Percentiles rank a stretch among this genome's conserved stretches.
Conservation (phyloP, 2,888 invertebrate species). For the Podabrus alpinus region DNA sequence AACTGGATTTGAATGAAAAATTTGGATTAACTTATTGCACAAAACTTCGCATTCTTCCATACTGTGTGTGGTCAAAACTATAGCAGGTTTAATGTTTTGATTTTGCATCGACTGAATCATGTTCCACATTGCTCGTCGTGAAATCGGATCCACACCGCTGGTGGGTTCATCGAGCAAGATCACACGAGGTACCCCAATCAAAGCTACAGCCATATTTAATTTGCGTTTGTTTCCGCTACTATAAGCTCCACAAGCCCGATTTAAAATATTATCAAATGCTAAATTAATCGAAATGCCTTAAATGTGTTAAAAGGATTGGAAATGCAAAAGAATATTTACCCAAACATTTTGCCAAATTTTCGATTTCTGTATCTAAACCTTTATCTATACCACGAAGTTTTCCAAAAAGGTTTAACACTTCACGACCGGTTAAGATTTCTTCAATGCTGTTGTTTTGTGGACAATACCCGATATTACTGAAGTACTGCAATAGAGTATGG, state of each 20-base stretch:
- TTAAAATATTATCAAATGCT: conserved; percentile 47
- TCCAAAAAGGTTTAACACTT: background rate
- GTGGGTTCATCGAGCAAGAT: conserved; percentile 75
- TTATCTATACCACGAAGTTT: conserved; percentile 70
- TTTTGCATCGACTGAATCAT: conserved; percentile 26
- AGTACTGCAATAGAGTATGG: conserved; percentile 59
- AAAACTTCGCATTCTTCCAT: conserved; percentile 87
- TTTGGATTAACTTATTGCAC: conserved; percentile 56
- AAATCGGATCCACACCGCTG: conserved; percentile 81
- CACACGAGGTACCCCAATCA: conserved; percentile 74
- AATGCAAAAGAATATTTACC: conserved; percentile 46
- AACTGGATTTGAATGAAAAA: conserved; percentile 16
- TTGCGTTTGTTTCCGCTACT: conserved; percentile 81
- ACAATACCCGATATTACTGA: conserved; percentile 81
- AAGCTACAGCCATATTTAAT: conserved; percentile 81
- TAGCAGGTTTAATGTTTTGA: conserved; percentile 59
- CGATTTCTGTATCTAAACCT: conserved; percentile 88
- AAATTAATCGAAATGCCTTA: background rate
- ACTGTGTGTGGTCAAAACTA: conserved; percentile 83
- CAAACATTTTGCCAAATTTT: conserved; percentile 53
- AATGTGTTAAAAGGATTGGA: too few species aligned
- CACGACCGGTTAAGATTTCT: conserved; percentile 67
- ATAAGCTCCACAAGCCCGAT: conserved; percentile 47
- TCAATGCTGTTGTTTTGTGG: conserved; percentile 86
- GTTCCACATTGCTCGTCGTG: conserved; percentile 56